Evolutionary conservation across 2,113 vertebrate genomes (phyloP), one percentile per base, ranked within the genome.

Genomic region (Oplegnathus fasciatus): DNA sequence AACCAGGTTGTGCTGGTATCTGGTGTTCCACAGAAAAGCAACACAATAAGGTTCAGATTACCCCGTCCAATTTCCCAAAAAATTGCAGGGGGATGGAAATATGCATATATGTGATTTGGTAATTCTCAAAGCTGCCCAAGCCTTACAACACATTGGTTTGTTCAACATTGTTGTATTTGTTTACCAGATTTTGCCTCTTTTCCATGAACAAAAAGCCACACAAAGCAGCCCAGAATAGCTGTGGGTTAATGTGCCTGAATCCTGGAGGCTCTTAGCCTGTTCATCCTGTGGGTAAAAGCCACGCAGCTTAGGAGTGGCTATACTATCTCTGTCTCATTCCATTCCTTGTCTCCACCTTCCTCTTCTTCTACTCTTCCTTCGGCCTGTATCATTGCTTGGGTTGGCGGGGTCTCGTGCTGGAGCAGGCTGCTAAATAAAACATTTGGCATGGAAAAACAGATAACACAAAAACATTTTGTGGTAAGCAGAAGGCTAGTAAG

Each of bases 11-110:
- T 2, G 20, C 85, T 78, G 74, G 80, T 92, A 91, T 94, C 91
- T 89, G 91, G 81, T 89, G 83, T 90, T 87, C 83, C 92, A 86
- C 77, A 83, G 82, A 86, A 72, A 87, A 80, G 79, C 86, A 85
- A 90, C 90, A 94, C 93, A 94, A 93, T 94, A 80, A 84, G 91
- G 91, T 87, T 95, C 91, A 72, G 89, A 92, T 94, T 95, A 94
- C 91, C 20, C 65, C 52, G 74, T 86, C 86, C 89, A 93, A 95
- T 94, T 89, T 88, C 82, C 86, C 85, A 74, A 90, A 69, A 92
- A 88, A 90, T 26, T 68, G 71, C 69, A 69, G 48, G 32, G 84
- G 75, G 76, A 83, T 70, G 75, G 78, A 91, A 92, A 84, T 83
- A 81, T 82, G 80, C 86, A 84, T 32, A 32, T 40, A 52, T 68